A percentile compares a stretch with the other conserved stretches of the same genome.
Evolutionary conservation across 2,113 vertebrate species (phyloP).

Genomic region (Barbus barbus): DNA sequence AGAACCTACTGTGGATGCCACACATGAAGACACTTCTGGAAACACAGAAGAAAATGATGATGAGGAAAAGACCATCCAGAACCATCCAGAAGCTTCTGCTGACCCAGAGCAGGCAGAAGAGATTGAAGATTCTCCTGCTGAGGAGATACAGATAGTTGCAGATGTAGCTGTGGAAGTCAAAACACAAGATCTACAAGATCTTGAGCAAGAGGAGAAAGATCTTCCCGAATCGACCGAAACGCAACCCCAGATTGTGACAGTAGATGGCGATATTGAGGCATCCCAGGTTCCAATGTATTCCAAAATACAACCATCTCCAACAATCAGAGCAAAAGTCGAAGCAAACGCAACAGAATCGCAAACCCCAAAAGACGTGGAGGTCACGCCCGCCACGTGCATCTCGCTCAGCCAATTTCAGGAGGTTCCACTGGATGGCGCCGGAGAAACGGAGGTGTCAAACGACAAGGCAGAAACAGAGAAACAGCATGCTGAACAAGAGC

Average conservation of each 20-base stretch:
- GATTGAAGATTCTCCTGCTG: neutral
- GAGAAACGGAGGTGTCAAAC: neutral
- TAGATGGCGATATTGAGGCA: conserved; percentile 50
- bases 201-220: neutral
- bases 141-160: neutral
- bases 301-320: conserved; percentile 37
- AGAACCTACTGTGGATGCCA: conserved; percentile 3
- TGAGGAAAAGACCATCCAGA: neutral
- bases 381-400: neutral
- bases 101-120: neutral
- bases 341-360: neutral
- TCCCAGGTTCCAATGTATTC: conserved; percentile 56
- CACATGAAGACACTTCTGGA: neutral
- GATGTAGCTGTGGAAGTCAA: neutral
- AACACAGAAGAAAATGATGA: neutral
- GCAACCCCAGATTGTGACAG: conserved; percentile 35
- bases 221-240: neutral
- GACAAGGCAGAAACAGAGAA: conserved; percentile 21
- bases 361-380: neutral
- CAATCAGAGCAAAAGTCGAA: conserved; percentile 4
- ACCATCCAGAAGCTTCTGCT: neutral
- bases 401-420: conserved; percentile 69
- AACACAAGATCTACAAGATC: neutral
- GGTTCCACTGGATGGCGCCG: conserved; percentile 59
- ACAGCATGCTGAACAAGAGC: conserved; percentile 60